phyloP scores from a whole-genome alignment of 2,888 invertebrate genomes.

The Nemurella pictetii region DNA sequence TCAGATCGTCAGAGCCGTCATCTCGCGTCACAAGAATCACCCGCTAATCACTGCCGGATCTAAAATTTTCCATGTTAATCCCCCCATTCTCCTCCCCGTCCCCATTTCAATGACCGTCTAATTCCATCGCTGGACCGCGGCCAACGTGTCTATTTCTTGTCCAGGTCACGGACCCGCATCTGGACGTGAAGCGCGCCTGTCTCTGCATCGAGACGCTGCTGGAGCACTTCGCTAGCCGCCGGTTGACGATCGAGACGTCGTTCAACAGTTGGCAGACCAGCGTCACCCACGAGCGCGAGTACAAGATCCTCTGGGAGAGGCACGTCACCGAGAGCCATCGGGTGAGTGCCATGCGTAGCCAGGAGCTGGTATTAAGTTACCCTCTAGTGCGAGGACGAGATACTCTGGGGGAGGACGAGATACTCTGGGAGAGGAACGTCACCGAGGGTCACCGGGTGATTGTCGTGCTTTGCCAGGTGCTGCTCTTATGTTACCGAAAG shows the following conservation, averaged over 20 bases:
- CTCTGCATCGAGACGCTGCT: conserved; percentile 69
- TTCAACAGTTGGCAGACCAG: conserved; percentile 73
- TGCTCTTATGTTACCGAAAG: conserved; percentile 60
- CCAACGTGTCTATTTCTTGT: too few species aligned
- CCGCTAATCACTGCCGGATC: background rate
- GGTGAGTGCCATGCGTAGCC: conserved; percentile 61
- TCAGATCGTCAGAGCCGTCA: background rate
- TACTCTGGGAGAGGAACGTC: conserved; percentile 57
- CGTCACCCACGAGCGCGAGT: conserved; percentile 58
- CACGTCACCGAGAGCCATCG: conserved; percentile 66
- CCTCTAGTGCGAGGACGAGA: conserved; percentile 55
- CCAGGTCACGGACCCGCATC: conserved; percentile 68
- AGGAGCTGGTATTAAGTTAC: too few species aligned
- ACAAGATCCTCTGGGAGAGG: conserved; percentile 56
- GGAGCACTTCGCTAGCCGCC: conserved; percentile 67
- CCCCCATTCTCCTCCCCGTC: too few species aligned
- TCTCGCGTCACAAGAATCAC: background rate
- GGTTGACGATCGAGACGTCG: conserved; percentile 66
- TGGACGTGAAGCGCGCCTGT: conserved; percentile 68
- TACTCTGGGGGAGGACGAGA: too few species aligned
- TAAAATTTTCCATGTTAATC: background rate
- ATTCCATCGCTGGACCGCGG: too few species aligned
- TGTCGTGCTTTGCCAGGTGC: too few species aligned
- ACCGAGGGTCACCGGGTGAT: conserved; percentile 69
- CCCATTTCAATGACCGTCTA: background rate